phyloP scores from a whole-genome alignment of 2,888 invertebrate species.

The Diploptera punctata region DNA sequence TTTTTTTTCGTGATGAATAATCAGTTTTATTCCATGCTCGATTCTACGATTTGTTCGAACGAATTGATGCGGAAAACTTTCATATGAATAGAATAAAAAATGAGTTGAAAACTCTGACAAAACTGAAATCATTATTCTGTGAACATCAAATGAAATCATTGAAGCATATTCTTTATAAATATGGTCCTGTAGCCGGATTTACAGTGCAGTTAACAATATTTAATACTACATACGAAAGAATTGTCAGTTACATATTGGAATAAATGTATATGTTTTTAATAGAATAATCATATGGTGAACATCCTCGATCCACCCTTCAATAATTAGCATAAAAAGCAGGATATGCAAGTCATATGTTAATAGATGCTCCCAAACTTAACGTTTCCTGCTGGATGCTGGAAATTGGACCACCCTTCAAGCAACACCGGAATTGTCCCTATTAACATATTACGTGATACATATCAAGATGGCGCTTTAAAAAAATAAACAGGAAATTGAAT shows the following conservation, averaged over 20 bases:
- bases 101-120: neutral
- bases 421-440: constrained; percentile 19
- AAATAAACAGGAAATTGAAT: neutral
- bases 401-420: constrained; percentile 31
- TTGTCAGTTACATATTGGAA: too few species aligned
- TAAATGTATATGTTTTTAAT: too few species aligned
- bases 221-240: too few species aligned
- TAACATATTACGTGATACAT: constrained; percentile 40
- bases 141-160: neutral
- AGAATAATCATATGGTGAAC: too few species aligned
- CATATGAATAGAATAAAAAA: constrained; percentile 22
- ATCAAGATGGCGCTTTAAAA: constrained; percentile 32
- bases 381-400: constrained; percentile 22
- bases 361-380: constrained; percentile 11
- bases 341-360: constrained; percentile 36
- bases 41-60: constrained; percentile 5
- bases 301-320: constrained; percentile 34
- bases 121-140: neutral
- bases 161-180: constrained; percentile 12
- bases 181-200: constrained; percentile 32
- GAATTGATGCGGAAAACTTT: constrained; percentile 12
- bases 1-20: neutral
- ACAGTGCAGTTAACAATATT: constrained; percentile 33
- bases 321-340: constrained; percentile 23
- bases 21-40: neutral